Conservation (phyloP, 2,797 vertebrate genomes). For the Erpetoichthys calabaricus region DNA sequence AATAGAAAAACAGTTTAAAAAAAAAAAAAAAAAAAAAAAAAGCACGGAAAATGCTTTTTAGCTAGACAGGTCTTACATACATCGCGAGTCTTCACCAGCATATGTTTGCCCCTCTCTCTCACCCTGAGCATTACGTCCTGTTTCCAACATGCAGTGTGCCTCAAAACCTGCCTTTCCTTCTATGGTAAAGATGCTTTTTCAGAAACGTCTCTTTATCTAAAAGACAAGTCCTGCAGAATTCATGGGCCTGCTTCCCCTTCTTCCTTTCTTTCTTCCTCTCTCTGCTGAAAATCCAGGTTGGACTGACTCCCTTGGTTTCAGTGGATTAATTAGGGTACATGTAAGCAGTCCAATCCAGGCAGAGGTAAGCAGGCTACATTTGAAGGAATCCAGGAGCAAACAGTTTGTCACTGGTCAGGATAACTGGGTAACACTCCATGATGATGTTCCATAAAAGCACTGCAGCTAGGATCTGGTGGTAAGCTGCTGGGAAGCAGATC, state of each 20-base stretch:
- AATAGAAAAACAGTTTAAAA: too few relatives aligned
- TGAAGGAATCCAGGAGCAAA: conserved; percentile 7
- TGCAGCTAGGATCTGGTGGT: conserved; percentile 26
- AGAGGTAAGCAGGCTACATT: conserved; percentile 12
- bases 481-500: conserved; percentile 58
- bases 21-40: too few relatives aligned
- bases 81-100: too few relatives aligned
- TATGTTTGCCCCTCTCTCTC: too few relatives aligned
- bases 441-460: conserved; percentile 31
- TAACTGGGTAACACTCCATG: conserved; percentile 37
- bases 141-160: too few relatives aligned
- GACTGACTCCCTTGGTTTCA: neutral
- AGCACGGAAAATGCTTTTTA: too few relatives aligned
- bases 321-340: conserved; percentile 14
- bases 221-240: conserved; percentile 9
- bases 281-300: conserved; percentile 5
- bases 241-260: neutral
- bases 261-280: conserved; percentile 8
- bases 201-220: neutral
- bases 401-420: conserved; percentile 36
- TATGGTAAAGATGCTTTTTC: neutral
- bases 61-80: too few relatives aligned
- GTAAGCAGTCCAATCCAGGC: conserved; percentile 12
- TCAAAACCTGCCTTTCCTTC: neutral
- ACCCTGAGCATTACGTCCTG: too few relatives aligned